Evolutionary conservation across 2,888 invertebrate genomes (phyloP).

Genomic region (Xanthorhoe designata): DNA sequence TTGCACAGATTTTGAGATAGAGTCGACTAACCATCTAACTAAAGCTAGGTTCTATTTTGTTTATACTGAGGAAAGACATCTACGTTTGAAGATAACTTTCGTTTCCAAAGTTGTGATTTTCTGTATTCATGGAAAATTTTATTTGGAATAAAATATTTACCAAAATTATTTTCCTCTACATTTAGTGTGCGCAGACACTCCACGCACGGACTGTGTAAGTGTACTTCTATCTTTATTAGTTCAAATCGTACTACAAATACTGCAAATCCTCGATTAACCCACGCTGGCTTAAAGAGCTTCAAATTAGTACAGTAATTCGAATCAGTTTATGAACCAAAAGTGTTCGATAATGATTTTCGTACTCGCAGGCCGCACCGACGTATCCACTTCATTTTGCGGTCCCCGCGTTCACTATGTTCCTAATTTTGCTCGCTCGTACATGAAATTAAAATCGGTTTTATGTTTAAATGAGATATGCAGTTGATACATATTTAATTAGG

Average conservation of each 20-base stretch:
- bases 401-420: slow-evolving; percentile 72
- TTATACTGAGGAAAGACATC: too few species aligned
- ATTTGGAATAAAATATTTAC: too few species aligned
- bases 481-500: slow-evolving; percentile 85
- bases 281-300: slow-evolving; percentile 43
- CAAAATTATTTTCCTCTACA: too few species aligned
- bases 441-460: slow-evolving; percentile 85
- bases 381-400: slow-evolving; percentile 83
- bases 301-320: slow-evolving; percentile 46
- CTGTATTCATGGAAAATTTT: too few species aligned
- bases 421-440: slow-evolving; percentile 82
- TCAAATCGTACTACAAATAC: slow-evolving; percentile 22
- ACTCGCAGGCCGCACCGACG: slow-evolving; percentile 56
- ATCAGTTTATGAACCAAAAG: slow-evolving; percentile 65
- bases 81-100: too few species aligned
- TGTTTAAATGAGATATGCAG: slow-evolving; percentile 83
- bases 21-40: too few species aligned
- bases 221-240: slow-evolving; percentile 3
- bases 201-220: background rate
- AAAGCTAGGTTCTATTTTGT: too few species aligned
- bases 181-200: too few species aligned
- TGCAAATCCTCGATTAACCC: slow-evolving; percentile 25
- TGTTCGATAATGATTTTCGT: slow-evolving; percentile 77
- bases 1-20: too few species aligned
- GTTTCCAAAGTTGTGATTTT: too few species aligned